Evolutionary conservation across 2,888 invertebrate species (phyloP), one percentile per base, ranked within the genome.

Genomic region (Drosophila testacea): DNA sequence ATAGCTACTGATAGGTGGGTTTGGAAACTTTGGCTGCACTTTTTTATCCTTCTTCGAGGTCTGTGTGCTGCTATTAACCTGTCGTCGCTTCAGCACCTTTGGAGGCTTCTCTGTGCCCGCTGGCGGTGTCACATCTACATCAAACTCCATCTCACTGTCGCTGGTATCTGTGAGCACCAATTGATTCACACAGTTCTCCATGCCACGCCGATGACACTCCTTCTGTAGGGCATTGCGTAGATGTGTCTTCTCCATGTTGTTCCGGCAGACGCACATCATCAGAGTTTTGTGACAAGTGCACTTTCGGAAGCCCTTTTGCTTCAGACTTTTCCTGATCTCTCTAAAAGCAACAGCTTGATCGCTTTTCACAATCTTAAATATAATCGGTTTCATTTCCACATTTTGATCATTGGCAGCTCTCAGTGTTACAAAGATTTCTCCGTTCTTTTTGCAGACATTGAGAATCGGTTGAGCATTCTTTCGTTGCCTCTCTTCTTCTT

Each of bases 121-220:
- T 0, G 95, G 95, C 0, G 95, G 95, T 0, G 95, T 95, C 64
- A 95, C 95, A 77, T 95, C 95, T 34, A 95, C 94, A 83, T 96
- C 95, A 91, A 95, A 94, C 55, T 95, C 95, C 30, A 95, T 94
- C 55, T 95, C 95, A 6, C 89, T 91, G 0, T 92, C 92, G 6
- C 90, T 91, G 27, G 92, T 92, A 36, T 92, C 92, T 0, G 91
- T 88, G 1, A 92, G 75, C 6, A 90, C 73, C 41, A 92, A 59
- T 0, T 78, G 74, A 9, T 91, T 85, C 6, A 74, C 79, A 32
- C 91, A 82, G 16, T 77, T 76, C 1, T 84, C 74, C 6, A 92
- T 73, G 11, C 76, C 56, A 1, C 82, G 84, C 0, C 77, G 78
- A 1, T 70, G 72, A 30, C 91, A 91, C 44, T 94, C 94, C 7